These are phyloP conservation scores for Chelon labrosus DNA, from an alignment of 2,797 vertebrate genomes.

Conservation along the genomic window DNA sequence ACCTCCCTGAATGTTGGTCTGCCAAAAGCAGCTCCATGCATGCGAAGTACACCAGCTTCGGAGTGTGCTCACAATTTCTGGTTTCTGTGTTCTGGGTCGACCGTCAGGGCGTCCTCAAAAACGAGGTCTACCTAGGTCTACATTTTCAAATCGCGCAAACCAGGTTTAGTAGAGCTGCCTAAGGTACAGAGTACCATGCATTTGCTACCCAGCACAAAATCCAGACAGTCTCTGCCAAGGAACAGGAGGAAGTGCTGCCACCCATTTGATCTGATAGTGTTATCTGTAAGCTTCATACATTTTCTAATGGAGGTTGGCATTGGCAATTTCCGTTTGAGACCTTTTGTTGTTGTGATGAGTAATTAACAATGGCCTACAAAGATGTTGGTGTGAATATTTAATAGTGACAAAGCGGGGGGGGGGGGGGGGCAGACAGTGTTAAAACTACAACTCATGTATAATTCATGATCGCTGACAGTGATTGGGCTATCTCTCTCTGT, in stretches of 20 bases:
- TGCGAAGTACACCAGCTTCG: conserved; percentile 22
- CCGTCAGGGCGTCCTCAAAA: not conserved
- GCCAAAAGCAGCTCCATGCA: conserved; percentile 36
- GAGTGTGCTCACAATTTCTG: not conserved
- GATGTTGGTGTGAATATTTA: conserved; percentile 88
- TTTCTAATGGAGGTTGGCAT: conserved; percentile 75
- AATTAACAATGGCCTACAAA: conserved; percentile 88
- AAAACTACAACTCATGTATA: conserved; percentile 88
- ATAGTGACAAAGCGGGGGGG: conserved; percentile 80
- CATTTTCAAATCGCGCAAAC: not conserved
- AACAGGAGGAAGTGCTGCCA: conserved; percentile 12
- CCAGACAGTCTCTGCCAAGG: conserved; percentile 22
- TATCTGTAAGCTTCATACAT: conserved; percentile 67
- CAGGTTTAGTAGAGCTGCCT: not conserved
- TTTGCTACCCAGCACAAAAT: conserved; percentile 7
- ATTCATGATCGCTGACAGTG: conserved; percentile 86
- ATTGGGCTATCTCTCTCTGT: conserved; percentile 63
- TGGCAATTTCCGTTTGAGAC: conserved; percentile 78
- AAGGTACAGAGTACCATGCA: not conserved
- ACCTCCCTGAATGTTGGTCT: conserved; percentile 23
- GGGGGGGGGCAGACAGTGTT: conserved; percentile 75
- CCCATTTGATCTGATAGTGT: conserved; percentile 67
- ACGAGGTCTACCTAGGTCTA: not conserved
- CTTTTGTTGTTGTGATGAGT: conserved; percentile 83
- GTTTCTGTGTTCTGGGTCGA: conserved; percentile 21